Conservation (phyloP, 2,888 invertebrate species). For the Neoascia interrupta region DNA sequence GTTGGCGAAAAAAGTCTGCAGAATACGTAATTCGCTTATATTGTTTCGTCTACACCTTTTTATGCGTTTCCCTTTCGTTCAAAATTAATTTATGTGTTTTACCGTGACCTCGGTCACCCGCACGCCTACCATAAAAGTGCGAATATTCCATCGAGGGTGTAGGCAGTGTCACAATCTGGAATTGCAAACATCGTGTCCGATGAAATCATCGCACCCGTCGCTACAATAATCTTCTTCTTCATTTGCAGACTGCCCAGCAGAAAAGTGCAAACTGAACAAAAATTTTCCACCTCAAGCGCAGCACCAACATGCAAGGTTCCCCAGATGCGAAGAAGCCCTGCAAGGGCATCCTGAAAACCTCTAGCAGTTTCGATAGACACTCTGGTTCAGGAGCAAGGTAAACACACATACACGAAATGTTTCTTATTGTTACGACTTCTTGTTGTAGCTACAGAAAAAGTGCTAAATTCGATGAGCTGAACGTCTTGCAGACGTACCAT, state of each 20-base stretch:
- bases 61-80: no score
- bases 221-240: not conserved
- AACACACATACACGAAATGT: no score
- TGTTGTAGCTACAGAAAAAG: slow-evolving; percentile 81
- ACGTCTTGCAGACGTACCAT: slow-evolving; percentile 98
- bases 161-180: slow-evolving; percentile 5
- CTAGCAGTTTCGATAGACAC: slow-evolving; percentile 92
- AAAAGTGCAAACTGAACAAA: not conserved
- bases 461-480: slow-evolving; percentile 98
- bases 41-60: no score
- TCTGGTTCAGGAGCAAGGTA: slow-evolving; percentile 79
- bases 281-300: no score
- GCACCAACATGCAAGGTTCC: slow-evolving; percentile 76
- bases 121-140: not conserved
- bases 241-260: not conserved
- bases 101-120: slow-evolving; percentile 7
- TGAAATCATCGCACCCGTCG: not conserved
- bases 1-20: no score
- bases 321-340: slow-evolving; percentile 79
- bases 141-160: slow-evolving; percentile 1
- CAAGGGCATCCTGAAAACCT: slow-evolving; percentile 94
- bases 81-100: no score
- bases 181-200: not conserved
- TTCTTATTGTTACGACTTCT: no score
- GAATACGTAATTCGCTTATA: no score